Evolutionary conservation across 2,888 invertebrate species (phyloP), one percentile per base, ranked within the genome.

Genomic region (Drosophila neutralis): DNA sequence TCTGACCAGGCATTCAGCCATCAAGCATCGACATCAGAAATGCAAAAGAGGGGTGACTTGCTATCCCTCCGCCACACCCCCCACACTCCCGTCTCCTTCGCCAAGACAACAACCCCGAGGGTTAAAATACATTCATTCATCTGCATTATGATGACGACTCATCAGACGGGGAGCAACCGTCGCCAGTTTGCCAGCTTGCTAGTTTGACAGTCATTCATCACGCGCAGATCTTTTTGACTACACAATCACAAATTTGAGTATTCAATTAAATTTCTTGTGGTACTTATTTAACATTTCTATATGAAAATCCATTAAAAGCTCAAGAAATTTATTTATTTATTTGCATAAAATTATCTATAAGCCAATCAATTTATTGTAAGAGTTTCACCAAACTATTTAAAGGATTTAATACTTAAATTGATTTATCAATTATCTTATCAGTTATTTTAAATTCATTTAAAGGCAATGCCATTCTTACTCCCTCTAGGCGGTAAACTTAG

Each of bases 141-240:
- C 70, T 69, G 69, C 56, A 88, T 85, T 88, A 89, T 89, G 90
- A 85, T 86, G 81, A 76, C 38, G 54, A 82, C 77, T 80, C 71
- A 62, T 65, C 64, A 78, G 74, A 57, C 74, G 21, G 21, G n/a
- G 36, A 38, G 18, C 42, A 51, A 64, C 60, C 57, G 60, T 65
- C 61, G 61, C 51, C 68, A 52, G 45, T 21, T 73, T 45, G 73
- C 62, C 35, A 60, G 65, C 8, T 64, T 48, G 61, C 65, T 33
- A 52, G 56, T 24, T 57, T 42, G 53, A 45, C 40, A 63, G 73
- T 64, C 56, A 57, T 72, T 76, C 78, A 81, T 78, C 78, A 78
- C 65, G 69, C 69, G 68, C 58, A 62, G 35, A 57, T 53, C 15
- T 58, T 68, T 56, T 70, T 33, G 67, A 42, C 78, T 78, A 57